These are phyloP conservation scores for Bettongia penicillata DNA, from an alignment of 2,113 vertebrate species.

Conservation along the genomic window DNA sequence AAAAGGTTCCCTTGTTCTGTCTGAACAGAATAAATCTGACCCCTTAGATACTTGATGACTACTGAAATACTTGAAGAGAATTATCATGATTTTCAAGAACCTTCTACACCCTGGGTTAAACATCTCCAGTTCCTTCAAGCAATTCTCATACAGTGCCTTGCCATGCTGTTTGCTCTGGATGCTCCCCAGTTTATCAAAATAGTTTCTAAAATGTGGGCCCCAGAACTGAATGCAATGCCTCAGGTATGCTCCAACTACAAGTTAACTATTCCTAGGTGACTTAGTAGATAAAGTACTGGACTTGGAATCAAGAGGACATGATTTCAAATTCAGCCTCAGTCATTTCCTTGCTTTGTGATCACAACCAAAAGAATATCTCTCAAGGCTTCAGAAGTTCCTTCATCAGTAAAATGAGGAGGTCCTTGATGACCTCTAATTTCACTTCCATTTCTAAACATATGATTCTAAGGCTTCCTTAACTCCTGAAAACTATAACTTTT, in stretches of 20 bases:
- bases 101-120: background rate
- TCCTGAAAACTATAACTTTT: background rate
- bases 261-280: background rate
- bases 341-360: background rate
- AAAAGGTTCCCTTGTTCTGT: background rate
- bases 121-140: background rate
- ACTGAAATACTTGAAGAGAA: background rate
- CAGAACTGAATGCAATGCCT: background rate
- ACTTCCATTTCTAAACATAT: background rate
- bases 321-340: background rate
- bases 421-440: background rate
- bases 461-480: background rate
- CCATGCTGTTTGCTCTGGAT: background rate
- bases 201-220: background rate
- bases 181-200: background rate
- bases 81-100: background rate
- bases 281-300: background rate
- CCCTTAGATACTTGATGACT: background rate
- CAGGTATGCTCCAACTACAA: background rate
- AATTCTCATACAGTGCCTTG: background rate
- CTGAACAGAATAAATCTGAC: background rate
- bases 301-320: background rate
- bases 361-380: background rate
- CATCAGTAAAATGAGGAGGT: background rate
- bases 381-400: background rate